These are phyloP conservation scores for Agrypnia vestita DNA, from an alignment of 1,140 invertebrate species.

Conservation along the genomic window DNA sequence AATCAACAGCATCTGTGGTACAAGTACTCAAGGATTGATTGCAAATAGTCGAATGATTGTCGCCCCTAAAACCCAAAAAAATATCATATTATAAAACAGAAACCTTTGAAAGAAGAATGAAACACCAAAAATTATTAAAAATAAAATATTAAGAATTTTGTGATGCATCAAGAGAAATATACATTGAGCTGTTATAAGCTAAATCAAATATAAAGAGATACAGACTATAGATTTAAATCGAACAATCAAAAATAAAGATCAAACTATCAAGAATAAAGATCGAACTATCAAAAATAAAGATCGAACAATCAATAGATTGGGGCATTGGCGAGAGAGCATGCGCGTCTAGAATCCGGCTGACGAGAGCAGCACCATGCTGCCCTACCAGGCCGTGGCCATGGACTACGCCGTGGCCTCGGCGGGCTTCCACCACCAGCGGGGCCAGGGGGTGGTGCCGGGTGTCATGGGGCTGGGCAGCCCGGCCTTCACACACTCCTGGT, in stretches of 20 bases:
- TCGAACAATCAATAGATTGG: neutral
- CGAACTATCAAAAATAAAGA: neutral
- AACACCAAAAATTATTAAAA: neutral
- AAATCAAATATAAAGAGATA: too few species aligned
- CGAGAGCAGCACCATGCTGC: conserved; percentile 80
- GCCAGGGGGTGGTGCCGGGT: conserved; percentile 76
- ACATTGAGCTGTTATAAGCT: neutral
- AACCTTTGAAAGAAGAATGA: too few species aligned
- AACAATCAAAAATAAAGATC: neutral
- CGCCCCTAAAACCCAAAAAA: too few species aligned
- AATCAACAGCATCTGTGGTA: too few species aligned
- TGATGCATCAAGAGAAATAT: neutral
- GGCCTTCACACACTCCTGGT: conserved; percentile 92
- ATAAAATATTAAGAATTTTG: neutral
- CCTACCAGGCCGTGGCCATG: conserved; percentile 90
- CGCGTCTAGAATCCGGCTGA: neutral
- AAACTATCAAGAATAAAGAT: neutral
- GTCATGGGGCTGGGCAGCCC: conserved; percentile 76
- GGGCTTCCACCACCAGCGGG: conserved; percentile 82
- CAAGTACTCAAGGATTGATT: too few species aligned
- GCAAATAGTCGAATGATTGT: too few species aligned
- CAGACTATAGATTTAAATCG: too few species aligned
- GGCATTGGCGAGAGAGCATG: neutral
- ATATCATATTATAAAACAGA: too few species aligned
- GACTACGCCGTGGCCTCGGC: conserved; percentile 84